Evolutionary conservation across 2,113 vertebrate species (phyloP), one percentile per base, ranked within the genome.

Genomic region (Megalops atlanticus): DNA sequence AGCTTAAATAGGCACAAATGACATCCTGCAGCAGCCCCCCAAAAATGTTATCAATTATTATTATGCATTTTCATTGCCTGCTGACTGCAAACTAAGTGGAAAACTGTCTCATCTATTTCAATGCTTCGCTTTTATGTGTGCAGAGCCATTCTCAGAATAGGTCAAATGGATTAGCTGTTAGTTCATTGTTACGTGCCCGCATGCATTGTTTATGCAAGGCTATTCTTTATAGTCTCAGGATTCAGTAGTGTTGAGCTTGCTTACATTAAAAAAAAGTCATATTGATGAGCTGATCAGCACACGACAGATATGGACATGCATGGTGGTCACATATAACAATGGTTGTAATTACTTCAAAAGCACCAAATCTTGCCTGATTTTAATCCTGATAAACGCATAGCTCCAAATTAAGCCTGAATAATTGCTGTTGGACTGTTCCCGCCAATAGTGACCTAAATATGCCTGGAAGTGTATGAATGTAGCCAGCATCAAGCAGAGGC

Each of bases 401-500:
- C 52, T 85, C 81, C 80, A 80, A 83, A 82, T 80, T 77, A 77
- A 81, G 83, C 76, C 54, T 85, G 83, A 86, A 71, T 89, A 87
- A 89, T 87, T 85, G 84, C 82, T 47, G 47, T 16, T 31, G 83
- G 78, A 83, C 82, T 78, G 38, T 78, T 79, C 75, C 69, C 73
- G 80, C 49, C 85, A 88, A 85, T 83, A 81, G 82, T 86, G 85
- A 86, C 86, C 87, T 79, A 84, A 84, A 85, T 86, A 84, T 80
- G 68, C 58, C 35, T 80, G 54, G 79, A 87, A 87, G 52, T 80
- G 78, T 78, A 76, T 80, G 76, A 85, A 83, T 82, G 76, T 82
- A 84, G 83, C 75, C 80, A 79, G 69, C 49, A 76, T 83, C 82
- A 83, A 81, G 82, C 76, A 2, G 68, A 85, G 81, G 71, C 80